Conservation (phyloP, 2,888 invertebrate species). For the Thumatha senex region DNA sequence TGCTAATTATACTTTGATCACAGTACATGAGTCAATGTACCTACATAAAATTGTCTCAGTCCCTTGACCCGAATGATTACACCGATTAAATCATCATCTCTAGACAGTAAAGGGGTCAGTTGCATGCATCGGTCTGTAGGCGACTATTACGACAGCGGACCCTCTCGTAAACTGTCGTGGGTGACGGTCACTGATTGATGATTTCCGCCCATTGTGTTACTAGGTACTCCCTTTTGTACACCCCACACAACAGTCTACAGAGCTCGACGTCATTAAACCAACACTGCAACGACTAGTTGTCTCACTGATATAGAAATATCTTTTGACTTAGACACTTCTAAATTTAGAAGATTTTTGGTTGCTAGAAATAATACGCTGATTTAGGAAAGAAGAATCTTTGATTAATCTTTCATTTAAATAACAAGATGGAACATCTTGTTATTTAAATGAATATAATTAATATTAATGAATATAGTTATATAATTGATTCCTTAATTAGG, state of each 20-base stretch:
- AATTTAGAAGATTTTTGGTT: slow-evolving; percentile 27
- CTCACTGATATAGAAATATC: slow-evolving; percentile 39
- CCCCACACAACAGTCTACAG: slow-evolving; percentile 44
- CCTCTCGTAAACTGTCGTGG: slow-evolving; percentile 47
- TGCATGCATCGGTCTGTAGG: slow-evolving; percentile 47
- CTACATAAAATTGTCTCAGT: slow-evolving; percentile 24
- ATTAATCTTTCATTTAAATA: slow-evolving; percentile 4
- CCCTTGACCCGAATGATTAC: slow-evolving; percentile 35
- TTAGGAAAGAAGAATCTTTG: background rate
- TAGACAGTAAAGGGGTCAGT: slow-evolving; percentile 43
- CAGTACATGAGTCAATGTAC: slow-evolving; percentile 19
- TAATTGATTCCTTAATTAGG: background rate
- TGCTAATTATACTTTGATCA: slow-evolving; percentile 14
- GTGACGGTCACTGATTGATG: slow-evolving; percentile 68
- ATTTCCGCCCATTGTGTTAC: slow-evolving; percentile 74
- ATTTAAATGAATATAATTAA: too few species aligned
- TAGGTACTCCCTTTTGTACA: slow-evolving; percentile 54
- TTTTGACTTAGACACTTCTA: slow-evolving; percentile 39
- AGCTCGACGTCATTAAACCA: slow-evolving; percentile 42
- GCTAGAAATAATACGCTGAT: slow-evolving; percentile 7
- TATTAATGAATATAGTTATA: too few species aligned
- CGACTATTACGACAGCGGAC: slow-evolving; percentile 48
- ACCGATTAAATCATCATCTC: slow-evolving; percentile 41
- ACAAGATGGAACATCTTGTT: too few species aligned
- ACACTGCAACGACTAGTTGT: slow-evolving; percentile 43